Percentiles rank a stretch among this genome's conserved stretches.
Evolutionary conservation across 2,113 vertebrate genomes (phyloP).

Genomic region (Rhipidura dahli): DNA sequence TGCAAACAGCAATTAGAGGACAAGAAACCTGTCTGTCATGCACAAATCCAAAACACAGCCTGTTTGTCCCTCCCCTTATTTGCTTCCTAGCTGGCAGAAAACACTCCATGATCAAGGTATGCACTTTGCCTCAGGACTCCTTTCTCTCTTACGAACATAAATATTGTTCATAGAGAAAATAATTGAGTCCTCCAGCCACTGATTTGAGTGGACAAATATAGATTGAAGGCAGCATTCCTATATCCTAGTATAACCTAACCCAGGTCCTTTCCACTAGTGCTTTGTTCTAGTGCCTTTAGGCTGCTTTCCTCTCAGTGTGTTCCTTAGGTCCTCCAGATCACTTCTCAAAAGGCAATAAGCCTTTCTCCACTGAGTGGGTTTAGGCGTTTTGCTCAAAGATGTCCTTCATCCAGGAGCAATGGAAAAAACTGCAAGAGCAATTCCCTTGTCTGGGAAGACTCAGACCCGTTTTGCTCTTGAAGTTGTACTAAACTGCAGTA

Average conservation of each 20-base stretch:
- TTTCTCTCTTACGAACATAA: background rate
- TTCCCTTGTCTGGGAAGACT: background rate
- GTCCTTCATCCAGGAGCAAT: background rate
- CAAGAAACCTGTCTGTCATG: conserved; percentile 10
- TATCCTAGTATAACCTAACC: background rate
- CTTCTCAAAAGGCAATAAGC: background rate
- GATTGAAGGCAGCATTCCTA: background rate
- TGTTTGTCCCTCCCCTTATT: background rate
- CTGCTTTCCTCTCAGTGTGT: background rate
- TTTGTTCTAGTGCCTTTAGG: background rate
- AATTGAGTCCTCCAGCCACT: background rate
- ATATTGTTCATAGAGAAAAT: background rate
- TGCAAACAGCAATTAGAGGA: conserved; percentile 45
- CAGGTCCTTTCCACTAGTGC: background rate
- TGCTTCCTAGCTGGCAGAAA: background rate
- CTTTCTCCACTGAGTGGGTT: background rate
- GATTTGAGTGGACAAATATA: background rate
- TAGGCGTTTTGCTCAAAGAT: background rate
- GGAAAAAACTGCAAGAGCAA: background rate
- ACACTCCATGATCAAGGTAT: background rate
- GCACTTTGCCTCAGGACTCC: background rate
- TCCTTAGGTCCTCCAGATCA: background rate
- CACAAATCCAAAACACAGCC: background rate
- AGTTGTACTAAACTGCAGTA: background rate
- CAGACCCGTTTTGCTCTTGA: background rate